A percentile compares a stretch with the other conserved stretches of the same genome.
Conservation (phyloP, 2,797 vertebrate genomes). For the Lagocephalus sceleratus region DNA sequence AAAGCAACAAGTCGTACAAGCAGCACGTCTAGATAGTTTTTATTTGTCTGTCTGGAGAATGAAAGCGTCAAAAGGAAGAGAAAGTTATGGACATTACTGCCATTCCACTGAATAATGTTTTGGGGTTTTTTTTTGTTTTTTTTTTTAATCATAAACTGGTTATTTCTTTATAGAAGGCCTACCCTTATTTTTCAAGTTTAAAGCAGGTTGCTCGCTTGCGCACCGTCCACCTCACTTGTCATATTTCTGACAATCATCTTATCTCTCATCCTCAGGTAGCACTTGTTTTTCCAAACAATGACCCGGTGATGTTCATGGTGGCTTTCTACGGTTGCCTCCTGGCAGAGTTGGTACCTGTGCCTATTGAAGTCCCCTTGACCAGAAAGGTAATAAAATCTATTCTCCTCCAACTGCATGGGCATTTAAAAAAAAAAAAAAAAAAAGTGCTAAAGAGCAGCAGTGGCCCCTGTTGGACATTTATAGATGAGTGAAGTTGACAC, state of each 20-base stretch:
- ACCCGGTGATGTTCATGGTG: conserved; percentile 97
- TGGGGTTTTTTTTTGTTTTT: background rate
- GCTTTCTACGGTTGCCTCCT: conserved; percentile 96
- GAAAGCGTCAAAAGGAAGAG: background rate
- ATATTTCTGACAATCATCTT: background rate
- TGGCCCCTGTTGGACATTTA: conserved; percentile 61
- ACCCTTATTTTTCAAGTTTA: background rate
- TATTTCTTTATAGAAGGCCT: background rate
- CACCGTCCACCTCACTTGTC: background rate
- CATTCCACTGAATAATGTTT: too few relatives aligned
- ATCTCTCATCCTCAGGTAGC: conserved; percentile 79
- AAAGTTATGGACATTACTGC: too few relatives aligned
- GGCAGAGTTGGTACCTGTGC: conserved; percentile 92
- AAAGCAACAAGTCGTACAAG: background rate
- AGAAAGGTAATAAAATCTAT: conserved; percentile 83
- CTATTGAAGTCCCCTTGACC: conserved; percentile 94
- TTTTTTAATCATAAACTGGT: background rate
- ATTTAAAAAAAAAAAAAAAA: background rate
- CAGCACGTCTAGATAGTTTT: too few relatives aligned
- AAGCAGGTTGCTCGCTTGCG: background rate
- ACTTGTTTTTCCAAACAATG: conserved; percentile 94
- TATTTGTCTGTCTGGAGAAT: too few relatives aligned
- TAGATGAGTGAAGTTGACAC: background rate
- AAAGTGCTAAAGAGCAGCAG: conserved; percentile 22
- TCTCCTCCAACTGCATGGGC: background rate